phyloP scores from a whole-genome alignment of 1,140 invertebrate species.

The Nasonia longicornis region DNA sequence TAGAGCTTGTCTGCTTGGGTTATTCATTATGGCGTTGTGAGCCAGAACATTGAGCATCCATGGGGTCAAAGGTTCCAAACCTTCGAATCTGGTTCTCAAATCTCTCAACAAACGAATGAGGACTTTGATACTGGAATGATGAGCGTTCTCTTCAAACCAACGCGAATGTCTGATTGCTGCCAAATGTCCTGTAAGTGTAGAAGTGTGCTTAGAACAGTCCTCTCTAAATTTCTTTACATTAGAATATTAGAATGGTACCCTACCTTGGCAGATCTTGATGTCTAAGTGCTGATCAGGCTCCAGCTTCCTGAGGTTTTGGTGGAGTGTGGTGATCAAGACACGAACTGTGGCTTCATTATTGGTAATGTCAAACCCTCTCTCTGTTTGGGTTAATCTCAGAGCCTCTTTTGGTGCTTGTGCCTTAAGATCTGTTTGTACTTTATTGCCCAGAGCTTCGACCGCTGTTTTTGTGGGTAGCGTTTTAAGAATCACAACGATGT shows the following conservation, averaged over 20 bases:
- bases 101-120: slow-evolving; percentile 93
- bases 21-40: slow-evolving; percentile 97
- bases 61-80: slow-evolving; percentile 89
- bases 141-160: slow-evolving; percentile 99
- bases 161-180: slow-evolving; percentile 94
- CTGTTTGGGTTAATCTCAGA: slow-evolving; percentile 76
- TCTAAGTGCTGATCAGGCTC: slow-evolving; percentile 81
- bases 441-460: slow-evolving; percentile 90
- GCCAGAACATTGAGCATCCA: slow-evolving; percentile 98
- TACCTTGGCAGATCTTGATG: slow-evolving; percentile 67
- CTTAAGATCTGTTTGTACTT: slow-evolving; percentile 83
- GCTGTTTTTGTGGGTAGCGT: slow-evolving; percentile 96
- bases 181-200: slow-evolving; percentile 79
- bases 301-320: slow-evolving; percentile 92
- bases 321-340: slow-evolving; percentile 92
- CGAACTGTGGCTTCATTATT: slow-evolving; percentile 87
- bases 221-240: neutral
- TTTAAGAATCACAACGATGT: slow-evolving; percentile 98
- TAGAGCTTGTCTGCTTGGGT: slow-evolving; percentile 91
- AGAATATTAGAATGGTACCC: neutral
- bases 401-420: slow-evolving; percentile 71
- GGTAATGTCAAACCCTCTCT: slow-evolving; percentile 86
- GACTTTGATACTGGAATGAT: slow-evolving; percentile 97
- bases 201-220: neutral
- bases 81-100: slow-evolving; percentile 88